These are phyloP conservation scores for Arge pagana DNA, from an alignment of 2,888 invertebrate genomes.

Conservation along the genomic window DNA sequence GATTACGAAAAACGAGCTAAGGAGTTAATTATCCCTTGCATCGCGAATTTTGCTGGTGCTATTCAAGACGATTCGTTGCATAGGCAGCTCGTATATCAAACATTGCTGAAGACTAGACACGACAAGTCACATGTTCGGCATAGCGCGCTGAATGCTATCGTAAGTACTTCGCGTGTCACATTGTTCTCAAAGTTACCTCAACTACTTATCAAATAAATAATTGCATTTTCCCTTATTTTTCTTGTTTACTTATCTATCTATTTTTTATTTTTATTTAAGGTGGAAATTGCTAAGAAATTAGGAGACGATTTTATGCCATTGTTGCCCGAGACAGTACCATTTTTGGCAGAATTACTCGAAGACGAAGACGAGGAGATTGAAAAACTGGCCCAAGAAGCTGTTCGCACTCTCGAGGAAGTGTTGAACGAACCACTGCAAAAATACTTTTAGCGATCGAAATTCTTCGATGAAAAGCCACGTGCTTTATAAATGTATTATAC, in stretches of 20 bases:
- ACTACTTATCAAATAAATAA: background rate
- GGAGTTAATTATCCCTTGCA: conserved; percentile 73
- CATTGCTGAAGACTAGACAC: conserved; percentile 84
- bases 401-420: conserved; percentile 83
- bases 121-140: conserved; percentile 70
- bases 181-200: conserved; percentile 7
- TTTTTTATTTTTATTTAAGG: conserved; percentile 42
- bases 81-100: conserved; percentile 89
- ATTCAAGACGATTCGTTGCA: conserved; percentile 85
- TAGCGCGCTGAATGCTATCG: conserved; percentile 46
- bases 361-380: conserved; percentile 86
- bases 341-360: conserved; percentile 90
- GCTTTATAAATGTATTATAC: too few relatives aligned
- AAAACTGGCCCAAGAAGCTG: conserved; percentile 75
- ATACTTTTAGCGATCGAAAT: conserved; percentile 69
- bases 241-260: background rate
- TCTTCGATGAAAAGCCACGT: background rate
- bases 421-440: conserved; percentile 90
- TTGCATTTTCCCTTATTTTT: background rate
- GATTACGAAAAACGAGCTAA: conserved; percentile 65
- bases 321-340: conserved; percentile 91
- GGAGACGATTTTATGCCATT: conserved; percentile 88
- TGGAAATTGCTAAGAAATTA: conserved; percentile 80
- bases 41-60: conserved; percentile 81
- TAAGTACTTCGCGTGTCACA: conserved; percentile 31